Evolutionary conservation across 2,113 vertebrate species (phyloP).

Genomic region (Arvicanthis niloticus): DNA sequence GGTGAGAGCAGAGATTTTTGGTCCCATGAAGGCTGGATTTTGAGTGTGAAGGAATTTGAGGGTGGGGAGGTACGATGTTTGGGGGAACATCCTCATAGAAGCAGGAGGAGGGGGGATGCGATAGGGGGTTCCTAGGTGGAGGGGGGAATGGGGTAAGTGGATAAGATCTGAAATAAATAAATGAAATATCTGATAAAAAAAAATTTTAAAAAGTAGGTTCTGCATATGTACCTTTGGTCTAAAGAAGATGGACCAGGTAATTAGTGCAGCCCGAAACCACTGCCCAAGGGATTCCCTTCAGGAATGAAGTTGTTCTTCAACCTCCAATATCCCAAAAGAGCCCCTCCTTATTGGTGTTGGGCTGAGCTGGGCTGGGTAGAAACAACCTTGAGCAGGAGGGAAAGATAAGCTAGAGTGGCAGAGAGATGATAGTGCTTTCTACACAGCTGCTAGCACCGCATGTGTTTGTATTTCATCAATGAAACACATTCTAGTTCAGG

Average conservation of each 20-base stretch:
- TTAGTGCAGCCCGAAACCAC: background rate
- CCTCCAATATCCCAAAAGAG: slow-evolving; percentile 32
- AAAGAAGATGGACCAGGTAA: slow-evolving; percentile 61
- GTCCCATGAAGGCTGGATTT: too few relatives aligned
- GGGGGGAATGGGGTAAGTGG: too few relatives aligned
- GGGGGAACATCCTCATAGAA: too few relatives aligned
- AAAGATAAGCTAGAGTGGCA: background rate
- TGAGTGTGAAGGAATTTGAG: too few relatives aligned
- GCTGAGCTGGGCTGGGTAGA: slow-evolving; percentile 15
- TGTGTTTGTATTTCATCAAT: background rate
- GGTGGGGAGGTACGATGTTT: too few relatives aligned
- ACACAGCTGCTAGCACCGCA: background rate
- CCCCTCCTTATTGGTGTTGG: slow-evolving; percentile 17
- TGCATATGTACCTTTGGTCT: slow-evolving; percentile 50
- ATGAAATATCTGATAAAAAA: too few relatives aligned
- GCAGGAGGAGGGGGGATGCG: too few relatives aligned
- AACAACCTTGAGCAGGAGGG: slow-evolving; percentile 53
- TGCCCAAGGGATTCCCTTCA: slow-evolving; percentile 45
- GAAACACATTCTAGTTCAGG: slow-evolving; percentile 32
- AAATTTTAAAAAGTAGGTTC: background rate
- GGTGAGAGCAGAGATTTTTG: too few relatives aligned
- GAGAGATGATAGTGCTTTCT: background rate
- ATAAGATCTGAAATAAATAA: too few relatives aligned
- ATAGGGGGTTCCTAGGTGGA: too few relatives aligned
- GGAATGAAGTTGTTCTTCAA: slow-evolving; percentile 38